A percentile compares a stretch with the other conserved stretches of the same genome.
These are phyloP conservation scores for Selene dorsalis DNA, from an alignment of 2,797 vertebrate species.

Conservation along the genomic window DNA sequence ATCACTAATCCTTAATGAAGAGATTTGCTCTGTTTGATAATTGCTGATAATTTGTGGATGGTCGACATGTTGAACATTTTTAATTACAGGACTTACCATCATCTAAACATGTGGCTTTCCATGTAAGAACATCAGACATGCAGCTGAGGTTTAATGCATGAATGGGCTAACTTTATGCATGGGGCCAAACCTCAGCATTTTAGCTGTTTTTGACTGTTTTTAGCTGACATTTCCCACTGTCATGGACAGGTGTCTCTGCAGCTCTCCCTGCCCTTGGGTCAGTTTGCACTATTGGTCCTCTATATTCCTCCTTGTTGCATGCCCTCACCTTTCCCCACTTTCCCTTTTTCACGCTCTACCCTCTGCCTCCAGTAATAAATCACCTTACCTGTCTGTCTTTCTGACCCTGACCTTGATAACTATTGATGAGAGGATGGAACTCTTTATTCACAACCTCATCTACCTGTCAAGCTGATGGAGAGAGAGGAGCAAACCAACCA, in stretches of 20 bases:
- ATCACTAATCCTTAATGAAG: slow-evolving; percentile 66
- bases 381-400: slow-evolving; percentile 54
- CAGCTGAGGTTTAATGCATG: not conserved
- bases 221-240: not conserved
- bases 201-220: no score
- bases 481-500: slow-evolving; percentile 54
- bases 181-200: not conserved
- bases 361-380: slow-evolving; percentile 64
- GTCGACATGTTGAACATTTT: slow-evolving; percentile 31
- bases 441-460: slow-evolving; percentile 67
- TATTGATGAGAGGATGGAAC: slow-evolving; percentile 71
- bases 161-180: not conserved
- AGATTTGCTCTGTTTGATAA: slow-evolving; percentile 31
- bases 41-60: slow-evolving; percentile 32
- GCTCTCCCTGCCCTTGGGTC: slow-evolving; percentile 19
- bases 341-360: slow-evolving; percentile 38
- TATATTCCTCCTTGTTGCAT: slow-evolving; percentile 30
- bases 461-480: slow-evolving; percentile 61
- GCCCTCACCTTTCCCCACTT: slow-evolving; percentile 35
- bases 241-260: not conserved
- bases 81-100: slow-evolving; percentile 22
- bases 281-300: slow-evolving; percentile 30
- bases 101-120: slow-evolving; percentile 28
- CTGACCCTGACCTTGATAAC: slow-evolving; percentile 73
- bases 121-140: not conserved